Evolutionary conservation across 2,888 invertebrate genomes (phyloP).

Genomic region (Andrena camellia): DNA sequence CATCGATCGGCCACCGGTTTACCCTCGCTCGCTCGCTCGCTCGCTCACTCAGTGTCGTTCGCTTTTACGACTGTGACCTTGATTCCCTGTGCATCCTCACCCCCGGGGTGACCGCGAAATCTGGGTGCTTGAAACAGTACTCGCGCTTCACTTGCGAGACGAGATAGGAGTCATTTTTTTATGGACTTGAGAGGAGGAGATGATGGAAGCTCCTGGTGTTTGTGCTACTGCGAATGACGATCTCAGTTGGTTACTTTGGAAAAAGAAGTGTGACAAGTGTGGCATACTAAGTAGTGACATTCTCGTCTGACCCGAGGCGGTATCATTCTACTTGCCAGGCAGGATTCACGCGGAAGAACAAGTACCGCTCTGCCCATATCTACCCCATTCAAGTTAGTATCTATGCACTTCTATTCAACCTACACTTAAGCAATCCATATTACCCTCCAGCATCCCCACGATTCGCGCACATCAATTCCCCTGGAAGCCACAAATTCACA

Average conservation of each 20-base stretch:
- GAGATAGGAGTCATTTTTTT: not conserved
- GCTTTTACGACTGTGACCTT: slow-evolving; percentile 79
- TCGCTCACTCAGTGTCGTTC: slow-evolving; percentile 58
- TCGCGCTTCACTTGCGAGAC: not conserved
- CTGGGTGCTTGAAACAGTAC: slow-evolving; percentile 21
- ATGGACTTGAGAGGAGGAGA: too few relatives aligned
- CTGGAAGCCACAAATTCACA: not conserved
- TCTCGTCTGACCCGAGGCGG: not conserved
- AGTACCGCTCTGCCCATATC: not conserved
- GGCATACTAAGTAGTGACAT: not conserved
- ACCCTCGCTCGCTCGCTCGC: slow-evolving; percentile 39
- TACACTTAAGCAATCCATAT: not conserved
- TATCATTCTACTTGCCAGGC: not conserved
- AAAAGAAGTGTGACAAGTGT: not conserved
- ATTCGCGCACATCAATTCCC: slow-evolving; percentile 1
- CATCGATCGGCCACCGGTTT: slow-evolving; percentile 74
- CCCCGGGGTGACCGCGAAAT: slow-evolving; percentile 63
- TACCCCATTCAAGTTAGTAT: too few relatives aligned
- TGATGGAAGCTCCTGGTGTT: too few relatives aligned
- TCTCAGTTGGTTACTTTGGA: not conserved
- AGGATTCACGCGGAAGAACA: not conserved
- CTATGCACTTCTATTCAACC: not conserved
- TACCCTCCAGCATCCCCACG: not conserved
- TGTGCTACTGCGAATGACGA: too few relatives aligned
- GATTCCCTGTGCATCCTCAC: slow-evolving; percentile 68